Conservation (phyloP, 1,140 invertebrate genomes). For the Bombus huntii region DNA sequence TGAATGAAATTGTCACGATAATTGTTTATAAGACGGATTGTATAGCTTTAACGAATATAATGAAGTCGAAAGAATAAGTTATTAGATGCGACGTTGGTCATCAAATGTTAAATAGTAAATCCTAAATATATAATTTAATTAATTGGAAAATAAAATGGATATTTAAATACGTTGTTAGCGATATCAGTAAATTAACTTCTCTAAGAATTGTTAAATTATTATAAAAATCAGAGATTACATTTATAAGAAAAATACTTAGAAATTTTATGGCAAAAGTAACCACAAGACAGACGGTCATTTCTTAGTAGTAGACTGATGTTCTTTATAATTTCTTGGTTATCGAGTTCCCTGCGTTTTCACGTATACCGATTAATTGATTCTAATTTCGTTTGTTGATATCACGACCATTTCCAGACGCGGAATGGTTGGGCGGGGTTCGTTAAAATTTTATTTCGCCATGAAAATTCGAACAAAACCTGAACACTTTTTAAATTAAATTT, state of each 20-base stretch:
- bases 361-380: constrained; percentile 7
- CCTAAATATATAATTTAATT: not conserved
- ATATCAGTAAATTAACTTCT: not conserved
- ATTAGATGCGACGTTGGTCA: not conserved
- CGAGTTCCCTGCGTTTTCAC: not conserved
- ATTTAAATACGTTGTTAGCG: not conserved
- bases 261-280: not conserved
- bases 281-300: not conserved
- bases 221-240: not conserved
- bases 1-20: not conserved
- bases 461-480: constrained; percentile 23
- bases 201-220: not conserved
- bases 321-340: not conserved
- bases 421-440: constrained; percentile 19
- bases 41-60: not conserved
- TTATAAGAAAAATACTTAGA: not conserved
- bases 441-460: constrained; percentile 42
- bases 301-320: not conserved
- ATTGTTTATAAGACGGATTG: constrained; percentile 4
- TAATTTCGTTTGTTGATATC: constrained; percentile 32
- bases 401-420: not conserved
- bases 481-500: constrained; percentile 52
- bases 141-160: not conserved
- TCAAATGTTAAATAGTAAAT: not conserved
- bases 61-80: not conserved